phyloP scores from a whole-genome alignment of 2,797 vertebrate genomes.

The Lacerta agilis region DNA sequence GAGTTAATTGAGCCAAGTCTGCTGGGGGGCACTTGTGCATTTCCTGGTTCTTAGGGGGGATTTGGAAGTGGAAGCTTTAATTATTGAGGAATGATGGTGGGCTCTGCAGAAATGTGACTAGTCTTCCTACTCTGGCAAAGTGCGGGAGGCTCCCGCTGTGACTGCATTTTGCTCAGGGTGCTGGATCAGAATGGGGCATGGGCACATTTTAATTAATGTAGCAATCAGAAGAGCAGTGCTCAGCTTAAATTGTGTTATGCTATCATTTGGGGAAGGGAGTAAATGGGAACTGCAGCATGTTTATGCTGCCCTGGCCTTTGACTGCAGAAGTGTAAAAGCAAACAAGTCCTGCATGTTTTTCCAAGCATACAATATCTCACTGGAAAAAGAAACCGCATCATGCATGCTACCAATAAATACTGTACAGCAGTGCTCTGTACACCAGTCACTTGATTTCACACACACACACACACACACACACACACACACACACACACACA shows the following conservation, averaged over 20 bases:
- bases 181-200: conserved; percentile 15
- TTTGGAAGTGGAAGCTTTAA: conserved; percentile 50
- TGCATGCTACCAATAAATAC: neutral
- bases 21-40: neutral
- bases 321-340: conserved; percentile 57
- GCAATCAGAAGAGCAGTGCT: conserved; percentile 56
- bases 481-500: too few relatives aligned
- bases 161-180: neutral
- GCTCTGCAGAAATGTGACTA: conserved; percentile 37
- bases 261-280: conserved; percentile 45
- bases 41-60: conserved; percentile 20
- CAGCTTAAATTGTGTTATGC: conserved; percentile 49
- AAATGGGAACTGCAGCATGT: conserved; percentile 44
- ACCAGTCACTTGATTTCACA: neutral
- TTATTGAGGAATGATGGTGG: conserved; percentile 54
- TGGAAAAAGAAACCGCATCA: neutral
- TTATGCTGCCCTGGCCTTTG: conserved; percentile 46
- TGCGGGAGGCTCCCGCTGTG: neutral
- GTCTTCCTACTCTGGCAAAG: conserved; percentile 43
- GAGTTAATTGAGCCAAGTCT: neutral
- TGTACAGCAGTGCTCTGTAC: neutral
- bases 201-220: conserved; percentile 59
- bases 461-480: neutral
- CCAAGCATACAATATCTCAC: neutral
- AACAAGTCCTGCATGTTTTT: conserved; percentile 42